Percentiles rank a stretch among this genome's conserved stretches.
Evolutionary conservation across 2,113 vertebrate species (phyloP).

Genomic region (Varanus salvator): DNA sequence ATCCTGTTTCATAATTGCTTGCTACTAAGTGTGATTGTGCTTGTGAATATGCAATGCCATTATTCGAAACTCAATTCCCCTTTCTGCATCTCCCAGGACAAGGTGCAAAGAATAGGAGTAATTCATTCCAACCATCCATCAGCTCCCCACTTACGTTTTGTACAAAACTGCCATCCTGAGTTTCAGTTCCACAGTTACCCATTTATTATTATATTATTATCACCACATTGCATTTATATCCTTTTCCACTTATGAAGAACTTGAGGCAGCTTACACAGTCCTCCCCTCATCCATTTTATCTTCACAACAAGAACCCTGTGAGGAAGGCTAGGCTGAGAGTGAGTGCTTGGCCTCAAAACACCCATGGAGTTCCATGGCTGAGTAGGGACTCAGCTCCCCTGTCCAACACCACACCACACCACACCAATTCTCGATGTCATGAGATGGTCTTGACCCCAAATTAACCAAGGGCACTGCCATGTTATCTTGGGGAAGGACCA

Average conservation of each 20-base stretch:
- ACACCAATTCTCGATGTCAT: neutral
- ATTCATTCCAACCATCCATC: neutral
- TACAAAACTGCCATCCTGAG: fast-evolving
- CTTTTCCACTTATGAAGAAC: no score
- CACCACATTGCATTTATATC: no score
- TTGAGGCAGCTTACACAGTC: no score
- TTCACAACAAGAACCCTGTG: no score
- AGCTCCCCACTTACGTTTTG: neutral
- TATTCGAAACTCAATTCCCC: slow-evolving; percentile 20
- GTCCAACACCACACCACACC: no score
- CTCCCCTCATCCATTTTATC: no score
- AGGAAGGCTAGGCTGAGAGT: no score
- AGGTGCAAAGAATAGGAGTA: neutral
- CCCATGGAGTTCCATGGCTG: no score
- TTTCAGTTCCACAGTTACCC: neutral
- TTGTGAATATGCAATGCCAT: slow-evolving; percentile 52
- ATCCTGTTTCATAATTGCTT: slow-evolving; percentile 63
- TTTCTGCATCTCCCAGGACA: neutral
- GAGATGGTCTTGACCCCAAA: neutral
- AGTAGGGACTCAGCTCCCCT: no score
- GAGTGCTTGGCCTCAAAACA: no score
- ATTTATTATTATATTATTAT: no score
- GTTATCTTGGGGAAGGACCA: neutral
- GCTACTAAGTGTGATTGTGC: slow-evolving; percentile 48
- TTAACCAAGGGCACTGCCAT: neutral